Base-by-base conservation (phyloP, 2,113 vertebrate genomes). In the Tachycineta bicolor region DNA sequence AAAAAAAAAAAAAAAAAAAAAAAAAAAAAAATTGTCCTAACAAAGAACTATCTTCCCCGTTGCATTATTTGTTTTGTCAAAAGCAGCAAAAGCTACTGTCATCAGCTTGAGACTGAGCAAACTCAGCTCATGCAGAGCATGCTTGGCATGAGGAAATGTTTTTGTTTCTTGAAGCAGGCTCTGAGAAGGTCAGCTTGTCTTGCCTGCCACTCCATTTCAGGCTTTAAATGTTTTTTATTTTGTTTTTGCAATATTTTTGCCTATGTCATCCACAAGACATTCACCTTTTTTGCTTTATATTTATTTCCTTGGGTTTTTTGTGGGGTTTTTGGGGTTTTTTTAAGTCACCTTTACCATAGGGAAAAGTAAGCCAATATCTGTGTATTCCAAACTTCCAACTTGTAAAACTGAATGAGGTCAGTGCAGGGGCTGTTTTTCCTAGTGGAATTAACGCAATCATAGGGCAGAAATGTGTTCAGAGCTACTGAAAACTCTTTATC, bases 401-500 rank as follows among this genome's bases (percentile, higher is more conserved):
- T 3, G 3, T 59, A 70, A 67, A 85, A 83, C 43, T 24, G 68
- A 83, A 52, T 26, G n/a, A 91, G 70, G 53, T 85, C 82, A 69
- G 44, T 5, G 59, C 34, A 49, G 15, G 23, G 63, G 47, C 75
- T 56, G 63, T n/a, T 94, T 74, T 76, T 77, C 68, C 78, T 58
- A 6, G 41, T 18, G 56, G 93, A 95, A 94, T 83, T 60, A 93
- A 58, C 49, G 64, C 58, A 79, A 31, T 25, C 0, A 4, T 13
- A 52, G 62, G 43, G 23, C 63, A 95, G 44, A 81, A 92, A 81
- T 49, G 53, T 75, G 78, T 91, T 78, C 81, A 64, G 73, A 87
- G 62, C 80, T 75, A 71, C 89, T 31, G 2, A 93, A 87, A 93
- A 47, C 56, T 75, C 68, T 89, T 90, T 87, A 80, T 92, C 85